These are phyloP conservation scores for Teleopsis dalmanni DNA, from an alignment of 1,140 invertebrate genomes.

Conservation along the genomic window DNA sequence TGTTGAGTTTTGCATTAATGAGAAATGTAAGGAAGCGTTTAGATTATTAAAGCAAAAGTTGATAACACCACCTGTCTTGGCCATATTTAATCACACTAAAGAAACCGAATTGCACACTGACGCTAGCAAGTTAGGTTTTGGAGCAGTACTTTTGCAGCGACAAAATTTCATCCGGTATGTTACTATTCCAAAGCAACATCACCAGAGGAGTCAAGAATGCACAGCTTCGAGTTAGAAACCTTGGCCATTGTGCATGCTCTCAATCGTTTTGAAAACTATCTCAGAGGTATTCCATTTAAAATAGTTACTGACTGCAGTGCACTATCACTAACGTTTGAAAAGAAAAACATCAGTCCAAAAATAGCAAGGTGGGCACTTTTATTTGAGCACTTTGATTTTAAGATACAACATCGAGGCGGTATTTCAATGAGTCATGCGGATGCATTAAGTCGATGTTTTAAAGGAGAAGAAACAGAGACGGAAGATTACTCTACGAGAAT, in stretches of 20 bases:
- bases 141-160: background rate
- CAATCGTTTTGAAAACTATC: slow-evolving; percentile 46
- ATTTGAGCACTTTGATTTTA: background rate
- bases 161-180: background rate
- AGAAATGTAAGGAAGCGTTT: background rate
- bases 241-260: slow-evolving; percentile 46
- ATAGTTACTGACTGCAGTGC: slow-evolving; percentile 44
- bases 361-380: slow-evolving; percentile 29
- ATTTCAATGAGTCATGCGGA: background rate
- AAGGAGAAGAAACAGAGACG: background rate
- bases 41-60: background rate
- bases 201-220: slow-evolving; percentile 42
- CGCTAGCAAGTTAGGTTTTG: background rate
- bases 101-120: slow-evolving; percentile 3
- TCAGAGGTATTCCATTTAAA: slow-evolving; percentile 45
- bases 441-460: background rate
- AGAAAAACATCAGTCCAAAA: slow-evolving; percentile 33
- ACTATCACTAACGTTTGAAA: slow-evolving; percentile 36
- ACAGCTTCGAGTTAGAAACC: slow-evolving; percentile 47
- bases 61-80: slow-evolving; percentile 16
- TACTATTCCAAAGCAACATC: slow-evolving; percentile 20
- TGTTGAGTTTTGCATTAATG: background rate
- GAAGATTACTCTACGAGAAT: no score
- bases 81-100: slow-evolving; percentile 12
- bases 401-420: background rate